Evolutionary conservation across 2,797 vertebrate genomes (phyloP).

Genomic region (Neosilurus mollespiculum): DNA sequence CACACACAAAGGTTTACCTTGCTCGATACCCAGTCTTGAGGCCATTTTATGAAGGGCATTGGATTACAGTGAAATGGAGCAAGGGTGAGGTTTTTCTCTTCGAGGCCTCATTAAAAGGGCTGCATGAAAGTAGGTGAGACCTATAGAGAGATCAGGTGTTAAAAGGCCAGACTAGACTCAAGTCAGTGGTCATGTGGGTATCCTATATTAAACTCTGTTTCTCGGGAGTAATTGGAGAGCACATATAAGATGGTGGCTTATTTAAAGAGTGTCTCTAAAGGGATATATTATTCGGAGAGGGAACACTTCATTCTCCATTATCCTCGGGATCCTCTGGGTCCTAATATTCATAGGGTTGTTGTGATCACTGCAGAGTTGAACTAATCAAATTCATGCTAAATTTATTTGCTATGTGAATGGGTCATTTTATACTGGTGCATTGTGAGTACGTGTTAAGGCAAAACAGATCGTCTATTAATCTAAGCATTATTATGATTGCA

Average conservation of each 20-base stretch:
- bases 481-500: not conserved
- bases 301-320: constrained; percentile 31
- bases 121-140: constrained; percentile 18
- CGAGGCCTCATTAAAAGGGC: constrained; percentile 16
- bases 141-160: constrained; percentile 6
- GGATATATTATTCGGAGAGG: constrained; percentile 29
- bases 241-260: constrained; percentile 33
- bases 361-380: not conserved
- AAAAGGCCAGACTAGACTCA: constrained; percentile 9
- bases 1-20: constrained; percentile 22
- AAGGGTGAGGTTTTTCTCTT: constrained; percentile 36
- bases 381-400: constrained; percentile 3
- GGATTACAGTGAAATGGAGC: constrained; percentile 33
- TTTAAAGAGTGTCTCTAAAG: constrained; percentile 37
- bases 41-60: constrained; percentile 25
- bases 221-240: constrained; percentile 37
- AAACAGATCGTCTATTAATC: not conserved
- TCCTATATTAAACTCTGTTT: constrained; percentile 7
- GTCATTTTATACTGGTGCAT: not conserved
- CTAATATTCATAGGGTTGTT: constrained; percentile 1
- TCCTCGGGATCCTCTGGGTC: constrained; percentile 19
- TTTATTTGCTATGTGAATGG: not conserved
- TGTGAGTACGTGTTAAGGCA: not conserved
- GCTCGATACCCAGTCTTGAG: constrained; percentile 29
- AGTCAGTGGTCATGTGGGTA: constrained; percentile 19